Base-by-base conservation (phyloP, 2,113 vertebrate genomes). In the Pangasianodon gigas region DNA sequence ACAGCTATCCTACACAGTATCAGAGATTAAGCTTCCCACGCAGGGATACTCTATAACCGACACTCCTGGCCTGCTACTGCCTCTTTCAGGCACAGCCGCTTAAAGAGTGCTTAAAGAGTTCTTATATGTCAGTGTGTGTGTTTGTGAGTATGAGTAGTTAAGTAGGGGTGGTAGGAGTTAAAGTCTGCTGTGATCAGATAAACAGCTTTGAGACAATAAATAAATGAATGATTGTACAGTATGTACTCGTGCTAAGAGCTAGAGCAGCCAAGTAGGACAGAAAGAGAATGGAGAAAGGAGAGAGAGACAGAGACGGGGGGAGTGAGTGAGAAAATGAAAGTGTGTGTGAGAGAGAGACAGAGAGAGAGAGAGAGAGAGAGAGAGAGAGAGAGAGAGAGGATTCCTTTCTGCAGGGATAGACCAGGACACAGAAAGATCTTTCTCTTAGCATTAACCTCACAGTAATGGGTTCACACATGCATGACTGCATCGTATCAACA, bases 31-130 rank as follows among this genome's bases (percentile, higher is more conserved):
- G 92, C 79, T 56, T 52, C n/a, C 60, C 37, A 4, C 91, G 90
- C 93, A 93, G 91, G 87, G 82, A 48, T 90, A 88, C 89, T 93
- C 93, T 93, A 94, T 88, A 86, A 90, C 90, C 84, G 90, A 81
- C 71, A 84, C 82, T 84, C 26, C 65, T 74, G 79, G 46, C 62
- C 79, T 71, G 79, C 44, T 79, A 29, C 80, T 19, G n/a, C 29
- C 86, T 84, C 41, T 29, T 84, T 26, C n/a, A 80, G 71, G 84
- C 60, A 71, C 24, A 44, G 44, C 51, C 2, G 24, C 56, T 58
- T 77, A 65, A 62, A 54, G 60, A 37, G 37, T 56, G 44, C 6
- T 56, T 69, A n/a, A 32, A 75, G 44, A 87, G 44, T 44, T 44
- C 26, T 5, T 48, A 51, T 75, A 29, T 84, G 79, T 67, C 79